These are phyloP conservation scores for Pomacea canaliculata DNA, from an alignment of 2,888 invertebrate genomes.

Conservation along the genomic window DNA sequence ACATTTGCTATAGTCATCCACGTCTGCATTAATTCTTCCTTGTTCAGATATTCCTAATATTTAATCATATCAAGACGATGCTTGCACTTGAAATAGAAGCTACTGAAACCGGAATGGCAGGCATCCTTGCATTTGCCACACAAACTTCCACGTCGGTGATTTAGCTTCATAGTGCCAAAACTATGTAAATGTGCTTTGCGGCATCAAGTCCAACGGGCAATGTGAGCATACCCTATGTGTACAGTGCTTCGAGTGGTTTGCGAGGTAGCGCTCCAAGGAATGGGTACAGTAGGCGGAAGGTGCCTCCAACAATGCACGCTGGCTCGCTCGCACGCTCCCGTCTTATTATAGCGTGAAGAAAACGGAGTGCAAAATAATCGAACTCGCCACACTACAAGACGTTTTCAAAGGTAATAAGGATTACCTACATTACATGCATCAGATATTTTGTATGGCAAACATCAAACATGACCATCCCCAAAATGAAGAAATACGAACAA, in stretches of 20 bases:
- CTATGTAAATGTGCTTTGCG: too few relatives aligned
- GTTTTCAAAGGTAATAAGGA: background rate
- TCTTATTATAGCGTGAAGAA: background rate
- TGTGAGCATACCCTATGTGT: too few relatives aligned
- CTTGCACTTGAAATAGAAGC: too few relatives aligned
- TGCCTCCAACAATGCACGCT: constrained; percentile 14
- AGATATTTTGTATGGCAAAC: background rate
- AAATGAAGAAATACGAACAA: background rate
- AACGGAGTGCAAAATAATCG: background rate
- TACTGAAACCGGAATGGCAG: too few relatives aligned
- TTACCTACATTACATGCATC: background rate
- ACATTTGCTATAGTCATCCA: too few relatives aligned
- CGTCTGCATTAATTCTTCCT: too few relatives aligned
- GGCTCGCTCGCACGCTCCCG: constrained; percentile 8
- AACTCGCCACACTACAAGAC: background rate
- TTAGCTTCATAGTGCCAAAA: too few relatives aligned
- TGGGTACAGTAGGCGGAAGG: background rate
- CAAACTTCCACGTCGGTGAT: too few relatives aligned
- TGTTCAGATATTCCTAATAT: too few relatives aligned
- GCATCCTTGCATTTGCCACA: too few relatives aligned
- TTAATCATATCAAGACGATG: too few relatives aligned
- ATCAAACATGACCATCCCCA: background rate
- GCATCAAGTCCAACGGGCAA: too few relatives aligned
- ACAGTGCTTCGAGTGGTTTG: background rate
- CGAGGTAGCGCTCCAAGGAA: background rate